These are phyloP conservation scores for Trissonchulus latispiculum DNA, from an alignment of 2,888 invertebrate species.

Conservation along the genomic window DNA sequence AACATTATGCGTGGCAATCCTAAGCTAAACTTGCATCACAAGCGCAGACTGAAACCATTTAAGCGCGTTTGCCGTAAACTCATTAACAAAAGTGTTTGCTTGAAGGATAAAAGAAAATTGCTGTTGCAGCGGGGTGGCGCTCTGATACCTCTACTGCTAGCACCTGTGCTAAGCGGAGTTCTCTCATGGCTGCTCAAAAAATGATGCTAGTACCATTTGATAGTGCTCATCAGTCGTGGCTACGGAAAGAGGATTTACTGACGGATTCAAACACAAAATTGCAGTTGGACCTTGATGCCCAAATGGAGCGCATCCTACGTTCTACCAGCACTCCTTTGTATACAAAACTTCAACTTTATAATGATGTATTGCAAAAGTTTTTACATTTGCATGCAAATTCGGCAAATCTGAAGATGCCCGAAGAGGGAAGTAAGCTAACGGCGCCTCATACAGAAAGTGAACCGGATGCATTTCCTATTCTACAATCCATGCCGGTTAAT, in stretches of 20 bases:
- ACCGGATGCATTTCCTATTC: too few species aligned
- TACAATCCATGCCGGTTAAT: too few species aligned
- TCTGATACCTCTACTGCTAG: background rate
- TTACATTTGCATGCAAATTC: too few species aligned
- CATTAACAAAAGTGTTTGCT: background rate
- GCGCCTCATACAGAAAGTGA: too few species aligned
- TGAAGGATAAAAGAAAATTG: background rate
- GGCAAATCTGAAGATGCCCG: too few species aligned
- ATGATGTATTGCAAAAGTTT: background rate
- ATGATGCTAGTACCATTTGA: background rate
- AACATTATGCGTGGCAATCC: slow-evolving; percentile 3
- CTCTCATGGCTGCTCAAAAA: slow-evolving; percentile 9
- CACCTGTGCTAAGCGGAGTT: background rate
- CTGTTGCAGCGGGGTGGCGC: background rate
- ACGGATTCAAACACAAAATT: background rate
- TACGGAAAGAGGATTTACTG: background rate
- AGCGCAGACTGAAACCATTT: background rate
- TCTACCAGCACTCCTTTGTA: background rate
- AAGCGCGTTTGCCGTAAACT: background rate
- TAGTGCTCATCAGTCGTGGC: background rate
- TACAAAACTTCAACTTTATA: background rate
- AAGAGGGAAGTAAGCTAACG: too few species aligned
- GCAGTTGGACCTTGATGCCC: background rate
- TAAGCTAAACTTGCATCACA: background rate
- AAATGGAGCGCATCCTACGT: background rate